These are phyloP conservation scores for Rhinophrynus dorsalis DNA, from an alignment of 2,797 vertebrate genomes.

Conservation along the genomic window DNA sequence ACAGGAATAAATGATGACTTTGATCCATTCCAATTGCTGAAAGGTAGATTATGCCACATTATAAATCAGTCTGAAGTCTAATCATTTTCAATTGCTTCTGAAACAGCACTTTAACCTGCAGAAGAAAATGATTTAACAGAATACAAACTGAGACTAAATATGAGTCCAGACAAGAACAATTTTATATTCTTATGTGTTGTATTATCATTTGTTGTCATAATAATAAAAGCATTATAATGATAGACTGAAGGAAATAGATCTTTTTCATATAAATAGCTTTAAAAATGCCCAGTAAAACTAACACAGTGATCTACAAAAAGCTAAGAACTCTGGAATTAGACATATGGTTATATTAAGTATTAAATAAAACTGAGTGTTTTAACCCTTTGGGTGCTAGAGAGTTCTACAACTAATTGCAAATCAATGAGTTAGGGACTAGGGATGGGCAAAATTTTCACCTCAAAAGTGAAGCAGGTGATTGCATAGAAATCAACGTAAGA, in stretches of 20 bases:
- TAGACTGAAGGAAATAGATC: background rate
- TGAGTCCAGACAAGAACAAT: background rate
- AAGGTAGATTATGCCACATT: slow-evolving; percentile 32
- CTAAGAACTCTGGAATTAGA: too few relatives aligned
- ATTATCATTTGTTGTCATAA: slow-evolving; percentile 7
- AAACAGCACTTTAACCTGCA: slow-evolving; percentile 19
- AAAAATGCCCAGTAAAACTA: background rate
- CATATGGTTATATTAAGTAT: too few relatives aligned
- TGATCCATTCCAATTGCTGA: slow-evolving; percentile 15
- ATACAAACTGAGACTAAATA: slow-evolving; percentile 14
- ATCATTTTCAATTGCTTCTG: slow-evolving; percentile 33
- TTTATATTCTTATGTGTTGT: background rate
- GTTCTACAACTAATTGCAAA: too few relatives aligned
- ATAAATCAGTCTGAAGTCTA: slow-evolving; percentile 28
- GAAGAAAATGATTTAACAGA: slow-evolving; percentile 23
- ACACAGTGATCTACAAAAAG: background rate
- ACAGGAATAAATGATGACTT: slow-evolving; percentile 17
- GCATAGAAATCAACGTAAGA: too few relatives aligned
- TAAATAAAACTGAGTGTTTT: too few relatives aligned
- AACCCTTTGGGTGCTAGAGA: too few relatives aligned
- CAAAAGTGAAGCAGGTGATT: too few relatives aligned
- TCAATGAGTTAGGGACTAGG: too few relatives aligned
- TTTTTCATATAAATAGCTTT: background rate
- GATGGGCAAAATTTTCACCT: too few relatives aligned
- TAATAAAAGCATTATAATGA: background rate